Evolutionary conservation across 2,888 invertebrate species (phyloP).

Genomic region (Geotrupes spiniger): DNA sequence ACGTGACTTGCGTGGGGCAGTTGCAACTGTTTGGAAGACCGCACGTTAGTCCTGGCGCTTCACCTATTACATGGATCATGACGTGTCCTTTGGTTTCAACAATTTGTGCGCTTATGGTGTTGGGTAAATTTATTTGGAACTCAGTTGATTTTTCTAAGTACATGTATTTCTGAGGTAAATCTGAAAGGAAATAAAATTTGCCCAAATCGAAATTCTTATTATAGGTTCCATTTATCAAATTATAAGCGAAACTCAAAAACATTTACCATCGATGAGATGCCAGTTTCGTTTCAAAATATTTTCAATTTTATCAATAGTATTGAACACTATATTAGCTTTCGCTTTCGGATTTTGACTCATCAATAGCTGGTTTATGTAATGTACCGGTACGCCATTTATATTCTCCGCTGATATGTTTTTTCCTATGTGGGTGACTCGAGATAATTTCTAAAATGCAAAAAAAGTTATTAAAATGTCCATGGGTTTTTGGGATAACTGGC

Average conservation of each 20-base stretch:
- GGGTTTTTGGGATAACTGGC: no score
- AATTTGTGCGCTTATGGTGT: slow-evolving; percentile 34
- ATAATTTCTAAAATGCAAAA: slow-evolving; percentile 34
- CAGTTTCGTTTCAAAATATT: slow-evolving; percentile 29
- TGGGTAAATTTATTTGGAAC: slow-evolving; percentile 37
- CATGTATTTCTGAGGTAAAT: slow-evolving; percentile 38
- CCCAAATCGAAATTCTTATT: no score
- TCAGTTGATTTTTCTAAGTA: slow-evolving; percentile 43
- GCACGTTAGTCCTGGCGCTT: slow-evolving; percentile 37
- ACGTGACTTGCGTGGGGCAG: slow-evolving; percentile 40
- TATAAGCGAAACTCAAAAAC: not conserved
- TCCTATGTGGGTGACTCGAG: slow-evolving; percentile 19
- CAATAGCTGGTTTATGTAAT: slow-evolving; percentile 34
- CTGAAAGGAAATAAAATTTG: slow-evolving; percentile 32
- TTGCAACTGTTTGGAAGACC: slow-evolving; percentile 36
- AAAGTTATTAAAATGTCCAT: no score
- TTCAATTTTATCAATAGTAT: slow-evolving; percentile 32
- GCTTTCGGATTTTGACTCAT: slow-evolving; percentile 29
- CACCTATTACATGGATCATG: slow-evolving; percentile 36
- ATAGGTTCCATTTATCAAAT: no score
- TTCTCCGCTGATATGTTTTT: slow-evolving; percentile 36
- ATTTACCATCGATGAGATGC: slow-evolving; percentile 30
- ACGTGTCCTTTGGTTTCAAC: slow-evolving; percentile 32
- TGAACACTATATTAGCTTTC: slow-evolving; percentile 33
- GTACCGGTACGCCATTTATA: slow-evolving; percentile 40